Evolutionary conservation across 92 coral and sea anemone genomes (phyloP).

Genomic region (Bergia puertoricense): DNA sequence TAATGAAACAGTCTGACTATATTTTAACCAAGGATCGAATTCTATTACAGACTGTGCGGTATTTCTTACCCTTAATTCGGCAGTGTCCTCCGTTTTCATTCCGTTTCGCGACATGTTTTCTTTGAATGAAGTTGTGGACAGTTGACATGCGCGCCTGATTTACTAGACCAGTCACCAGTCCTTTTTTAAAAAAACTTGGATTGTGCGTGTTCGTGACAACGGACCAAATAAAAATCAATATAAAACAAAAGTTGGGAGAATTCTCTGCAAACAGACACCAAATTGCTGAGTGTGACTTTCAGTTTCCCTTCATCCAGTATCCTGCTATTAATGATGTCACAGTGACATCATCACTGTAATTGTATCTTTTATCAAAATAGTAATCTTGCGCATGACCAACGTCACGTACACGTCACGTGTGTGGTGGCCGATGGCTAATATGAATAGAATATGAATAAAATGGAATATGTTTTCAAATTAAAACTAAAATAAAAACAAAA

Average conservation of each 20-base stretch:
- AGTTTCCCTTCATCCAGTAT: not conserved
- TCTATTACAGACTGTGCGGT: no score
- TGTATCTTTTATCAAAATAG: no score
- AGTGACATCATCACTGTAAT: not conserved
- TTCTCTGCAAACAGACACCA: no score
- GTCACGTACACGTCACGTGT: not conserved
- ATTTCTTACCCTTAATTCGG: conserved; percentile 81
- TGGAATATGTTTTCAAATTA: no score
- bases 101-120: conserved; percentile 51
- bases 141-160: conserved; percentile 50
- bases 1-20: not conserved
- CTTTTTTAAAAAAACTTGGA: not conserved
- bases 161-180: conserved; percentile 27
- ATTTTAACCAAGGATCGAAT: not conserved
- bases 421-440: no score
- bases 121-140: conserved; percentile 21
- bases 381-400: no score
- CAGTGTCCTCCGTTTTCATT: conserved; percentile 79
- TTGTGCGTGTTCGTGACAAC: no score
- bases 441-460: no score
- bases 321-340: not conserved
- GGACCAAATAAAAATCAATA: no score
- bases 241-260: no score
- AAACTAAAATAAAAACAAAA: no score
- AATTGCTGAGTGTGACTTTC: not conserved